phyloP scores from a whole-genome alignment of 2,113 vertebrate species.

The Brachionichthys hirsutus region DNA sequence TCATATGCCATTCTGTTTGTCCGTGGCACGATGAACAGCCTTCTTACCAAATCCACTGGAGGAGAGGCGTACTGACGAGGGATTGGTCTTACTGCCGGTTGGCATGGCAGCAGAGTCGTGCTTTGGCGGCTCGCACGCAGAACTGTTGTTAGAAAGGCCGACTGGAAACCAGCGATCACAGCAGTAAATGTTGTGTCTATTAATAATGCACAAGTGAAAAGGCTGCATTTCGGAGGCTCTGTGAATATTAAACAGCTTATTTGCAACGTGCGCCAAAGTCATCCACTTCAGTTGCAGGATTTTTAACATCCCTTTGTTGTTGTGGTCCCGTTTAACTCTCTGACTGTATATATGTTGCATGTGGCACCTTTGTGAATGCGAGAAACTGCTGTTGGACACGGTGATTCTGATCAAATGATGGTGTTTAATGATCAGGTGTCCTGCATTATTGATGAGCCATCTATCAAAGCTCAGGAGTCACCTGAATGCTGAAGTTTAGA shows the following conservation, averaged over 20 bases:
- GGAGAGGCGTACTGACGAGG: constrained; percentile 57
- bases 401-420: constrained; percentile 51
- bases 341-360: constrained; percentile 28
- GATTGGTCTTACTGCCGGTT: constrained; percentile 55
- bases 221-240: constrained; percentile 10
- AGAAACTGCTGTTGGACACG: constrained; percentile 51
- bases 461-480: constrained; percentile 50
- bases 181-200: constrained; percentile 28
- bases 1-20: constrained; percentile 73
- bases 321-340: not conserved
- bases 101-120: constrained; percentile 68
- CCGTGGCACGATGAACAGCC: constrained; percentile 59
- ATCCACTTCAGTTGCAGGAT: not conserved
- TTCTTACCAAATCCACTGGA: constrained; percentile 66
- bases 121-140: constrained; percentile 47
- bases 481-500: constrained; percentile 19
- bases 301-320: not conserved
- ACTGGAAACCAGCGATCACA: not conserved
- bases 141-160: constrained; percentile 43
- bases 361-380: constrained; percentile 45
- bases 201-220: constrained; percentile 34
- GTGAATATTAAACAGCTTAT: constrained; percentile 24
- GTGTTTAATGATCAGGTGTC: constrained; percentile 58
- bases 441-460: constrained; percentile 74
- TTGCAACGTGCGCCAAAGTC: constrained; percentile 1